A percentile compares a stretch with the other conserved stretches of the same genome.
These are phyloP conservation scores for Drosophila paulistorum DNA, from an alignment of 1,140 invertebrate genomes.

Conservation along the genomic window DNA sequence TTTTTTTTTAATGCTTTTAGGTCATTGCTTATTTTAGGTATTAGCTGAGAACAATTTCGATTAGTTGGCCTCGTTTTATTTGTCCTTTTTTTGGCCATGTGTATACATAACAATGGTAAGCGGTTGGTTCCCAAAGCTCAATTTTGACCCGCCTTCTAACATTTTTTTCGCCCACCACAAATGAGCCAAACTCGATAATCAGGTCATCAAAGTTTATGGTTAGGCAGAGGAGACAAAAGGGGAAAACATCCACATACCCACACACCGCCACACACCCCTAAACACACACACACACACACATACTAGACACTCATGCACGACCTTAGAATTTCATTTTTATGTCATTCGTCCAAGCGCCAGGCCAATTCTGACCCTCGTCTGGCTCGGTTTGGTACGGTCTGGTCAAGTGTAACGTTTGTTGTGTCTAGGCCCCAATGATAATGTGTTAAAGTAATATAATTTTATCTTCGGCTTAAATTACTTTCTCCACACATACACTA, in stretches of 20 bases:
- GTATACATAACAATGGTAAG: neutral
- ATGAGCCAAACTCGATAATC: conserved; percentile 72
- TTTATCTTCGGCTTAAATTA: conserved; percentile 58
- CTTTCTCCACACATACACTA: conserved; percentile 34
- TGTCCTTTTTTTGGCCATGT: neutral
- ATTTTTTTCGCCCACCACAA: conserved; percentile 46
- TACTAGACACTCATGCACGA: neutral
- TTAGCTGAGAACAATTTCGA: neutral
- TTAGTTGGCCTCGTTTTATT: neutral
- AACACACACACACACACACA: conserved; percentile 2
- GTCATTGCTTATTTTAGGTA: neutral
- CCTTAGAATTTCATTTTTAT: conserved; percentile 13
- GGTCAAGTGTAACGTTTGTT: conserved; percentile 57
- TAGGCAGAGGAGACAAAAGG: conserved; percentile 19
- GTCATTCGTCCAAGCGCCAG: neutral
- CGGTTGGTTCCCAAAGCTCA: neutral
- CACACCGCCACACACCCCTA: neutral
- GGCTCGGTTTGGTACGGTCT: conserved; percentile 5
- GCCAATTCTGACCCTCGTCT: conserved; percentile 11
- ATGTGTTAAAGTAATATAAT: conserved; percentile 57
- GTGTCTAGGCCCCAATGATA: conserved; percentile 45
- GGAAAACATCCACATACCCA: conserved; percentile 17
- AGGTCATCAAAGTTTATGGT: conserved; percentile 70
- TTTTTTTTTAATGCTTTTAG: too few species aligned
- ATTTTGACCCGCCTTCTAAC: neutral